Percentiles rank a stretch among this genome's conserved stretches.
These are phyloP conservation scores for Campoplex nolae DNA, from an alignment of 2,888 invertebrate species.

Conservation along the genomic window DNA sequence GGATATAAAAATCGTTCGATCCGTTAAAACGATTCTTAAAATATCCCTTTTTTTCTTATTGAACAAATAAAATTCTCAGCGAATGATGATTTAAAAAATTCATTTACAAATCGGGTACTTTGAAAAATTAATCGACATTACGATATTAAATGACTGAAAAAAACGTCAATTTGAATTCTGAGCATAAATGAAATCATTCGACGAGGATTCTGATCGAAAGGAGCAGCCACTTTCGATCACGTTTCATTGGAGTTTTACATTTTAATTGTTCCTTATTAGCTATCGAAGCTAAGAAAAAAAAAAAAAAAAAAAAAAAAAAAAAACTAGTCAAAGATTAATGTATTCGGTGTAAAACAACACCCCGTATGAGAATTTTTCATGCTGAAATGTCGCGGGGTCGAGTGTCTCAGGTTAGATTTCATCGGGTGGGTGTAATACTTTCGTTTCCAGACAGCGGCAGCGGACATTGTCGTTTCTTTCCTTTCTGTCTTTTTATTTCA, in stretches of 20 bases:
- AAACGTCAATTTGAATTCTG: too few relatives aligned
- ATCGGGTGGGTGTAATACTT: slow-evolving; percentile 57
- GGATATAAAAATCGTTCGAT: neutral
- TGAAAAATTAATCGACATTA: too few relatives aligned
- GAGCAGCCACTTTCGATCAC: neutral
- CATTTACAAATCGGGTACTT: too few relatives aligned
- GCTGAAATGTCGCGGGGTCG: slow-evolving; percentile 22
- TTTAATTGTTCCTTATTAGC: neutral
- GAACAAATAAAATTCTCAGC: neutral
- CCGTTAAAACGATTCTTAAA: neutral
- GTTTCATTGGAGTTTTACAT: neutral
- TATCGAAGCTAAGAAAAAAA: neutral
- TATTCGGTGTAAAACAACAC: neutral
- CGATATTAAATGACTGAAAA: too few relatives aligned
- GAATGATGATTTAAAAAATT: too few relatives aligned
- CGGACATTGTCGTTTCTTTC: slow-evolving; percentile 1
- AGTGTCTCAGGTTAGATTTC: slow-evolving; percentile 23
- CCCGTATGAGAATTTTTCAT: neutral
- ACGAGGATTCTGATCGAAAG: neutral
- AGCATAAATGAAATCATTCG: neutral
- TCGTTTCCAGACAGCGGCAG: slow-evolving; percentile 57
- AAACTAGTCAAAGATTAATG: neutral
- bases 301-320: neutral
- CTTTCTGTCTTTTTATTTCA: slow-evolving; percentile 1
- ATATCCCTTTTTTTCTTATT: neutral